phyloP scores from a whole-genome alignment of 2,888 invertebrate genomes.

The Agrilus mali region DNA sequence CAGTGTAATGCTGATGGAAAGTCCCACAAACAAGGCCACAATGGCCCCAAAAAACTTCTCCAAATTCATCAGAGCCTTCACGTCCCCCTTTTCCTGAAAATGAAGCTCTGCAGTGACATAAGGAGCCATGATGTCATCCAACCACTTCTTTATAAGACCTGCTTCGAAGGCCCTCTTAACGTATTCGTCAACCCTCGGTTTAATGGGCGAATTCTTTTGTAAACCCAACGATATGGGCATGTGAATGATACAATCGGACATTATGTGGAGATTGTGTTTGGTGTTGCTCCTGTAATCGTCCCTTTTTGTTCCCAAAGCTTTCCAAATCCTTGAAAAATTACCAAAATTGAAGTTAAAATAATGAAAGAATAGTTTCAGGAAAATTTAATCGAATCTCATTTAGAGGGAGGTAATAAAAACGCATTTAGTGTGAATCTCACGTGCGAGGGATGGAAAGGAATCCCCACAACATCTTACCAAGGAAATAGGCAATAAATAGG shows the following conservation, averaged over 20 bases:
- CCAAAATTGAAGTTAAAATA: too few relatives aligned
- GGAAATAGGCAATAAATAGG: too few relatives aligned
- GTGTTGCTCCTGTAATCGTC: conserved; percentile 17
- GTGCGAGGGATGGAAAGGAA: too few relatives aligned
- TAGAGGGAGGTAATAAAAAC: too few relatives aligned
- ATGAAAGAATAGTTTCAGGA: too few relatives aligned
- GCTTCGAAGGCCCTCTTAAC: conserved; percentile 58
- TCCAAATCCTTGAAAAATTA: neutral
- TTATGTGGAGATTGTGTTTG: conserved; percentile 53
- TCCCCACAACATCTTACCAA: too few relatives aligned
- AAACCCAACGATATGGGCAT: conserved; percentile 73
- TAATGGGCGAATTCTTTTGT: conserved; percentile 70
- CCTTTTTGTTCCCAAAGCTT: conserved; percentile 13
- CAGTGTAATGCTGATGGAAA: conserved; percentile 42
- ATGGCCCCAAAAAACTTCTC: conserved; percentile 68
- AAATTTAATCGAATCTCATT: too few relatives aligned
- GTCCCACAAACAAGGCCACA: conserved; percentile 59
- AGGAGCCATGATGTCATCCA: conserved; percentile 57
- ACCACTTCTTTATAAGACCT: conserved; percentile 68
- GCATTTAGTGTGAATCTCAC: too few relatives aligned
- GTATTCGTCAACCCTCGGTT: conserved; percentile 52
- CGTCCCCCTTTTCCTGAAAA: conserved; percentile 32
- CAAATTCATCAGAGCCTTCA: conserved; percentile 65
- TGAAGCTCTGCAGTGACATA: conserved; percentile 41
- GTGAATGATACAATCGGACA: conserved; percentile 67